Evolutionary conservation across 2,113 vertebrate species (phyloP).

Genomic region (Thermophis baileyi): DNA sequence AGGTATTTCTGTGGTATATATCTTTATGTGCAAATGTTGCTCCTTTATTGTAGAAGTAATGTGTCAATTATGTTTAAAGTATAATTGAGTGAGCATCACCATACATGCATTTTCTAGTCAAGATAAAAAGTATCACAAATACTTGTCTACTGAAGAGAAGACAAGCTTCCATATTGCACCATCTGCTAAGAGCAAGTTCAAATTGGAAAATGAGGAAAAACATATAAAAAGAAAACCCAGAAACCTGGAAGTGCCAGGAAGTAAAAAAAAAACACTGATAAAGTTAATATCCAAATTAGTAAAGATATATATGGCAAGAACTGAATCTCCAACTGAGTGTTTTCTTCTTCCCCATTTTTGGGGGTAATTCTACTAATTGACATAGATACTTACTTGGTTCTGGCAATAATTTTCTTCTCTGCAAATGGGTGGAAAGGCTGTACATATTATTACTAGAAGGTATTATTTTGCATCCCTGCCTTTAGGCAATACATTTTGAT

Average conservation of each 20-base stretch:
- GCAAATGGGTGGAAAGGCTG: constrained; percentile 38
- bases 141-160: constrained; percentile 63
- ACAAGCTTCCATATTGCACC: constrained; percentile 54
- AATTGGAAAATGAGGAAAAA: constrained; percentile 66
- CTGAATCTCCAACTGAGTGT: constrained; percentile 36
- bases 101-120: constrained; percentile 51
- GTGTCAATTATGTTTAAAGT: constrained; percentile 33
- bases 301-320: constrained; percentile 55
- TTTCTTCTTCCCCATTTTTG: neutral
- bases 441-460: constrained; percentile 26
- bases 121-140: constrained; percentile 47
- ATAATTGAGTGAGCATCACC: constrained; percentile 34
- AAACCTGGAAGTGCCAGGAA: constrained; percentile 55
- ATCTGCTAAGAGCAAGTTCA: constrained; percentile 68
- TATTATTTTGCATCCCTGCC: constrained; percentile 31
- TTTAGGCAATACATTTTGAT: constrained; percentile 14
- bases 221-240: constrained; percentile 24
- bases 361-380: constrained; percentile 42
- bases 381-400: constrained; percentile 56
- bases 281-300: constrained; percentile 53
- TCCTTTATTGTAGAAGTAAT: constrained; percentile 3
- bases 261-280: constrained; percentile 37
- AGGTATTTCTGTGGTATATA: neutral
- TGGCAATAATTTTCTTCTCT: constrained; percentile 46
- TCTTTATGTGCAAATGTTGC: neutral